A percentile compares a stretch with the other conserved stretches of the same genome.
Evolutionary conservation across 1,140 invertebrate species (phyloP).

Genomic region (Ruditapes philippinarum): DNA sequence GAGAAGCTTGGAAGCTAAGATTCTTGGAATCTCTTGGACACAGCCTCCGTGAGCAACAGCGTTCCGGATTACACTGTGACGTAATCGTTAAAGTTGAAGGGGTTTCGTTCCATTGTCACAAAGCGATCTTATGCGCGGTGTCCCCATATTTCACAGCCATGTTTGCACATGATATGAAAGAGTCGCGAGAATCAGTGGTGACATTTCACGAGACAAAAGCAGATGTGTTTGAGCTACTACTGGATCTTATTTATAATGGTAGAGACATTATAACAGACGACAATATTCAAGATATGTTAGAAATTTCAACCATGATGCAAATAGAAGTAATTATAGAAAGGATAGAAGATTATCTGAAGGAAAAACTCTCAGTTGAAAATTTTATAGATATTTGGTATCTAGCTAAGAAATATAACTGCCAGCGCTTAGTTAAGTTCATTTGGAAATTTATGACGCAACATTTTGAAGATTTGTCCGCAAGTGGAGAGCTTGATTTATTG

Average conservation of each 20-base stretch:
- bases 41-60: conserved; percentile 14
- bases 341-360: background rate
- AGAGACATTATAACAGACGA: conserved; percentile 4
- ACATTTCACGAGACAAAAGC: conserved; percentile 38
- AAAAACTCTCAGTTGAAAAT: conserved; percentile 26
- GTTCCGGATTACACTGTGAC: conserved; percentile 20
- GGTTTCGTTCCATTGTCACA: conserved; percentile 10
- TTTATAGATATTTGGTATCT: conserved; percentile 46
- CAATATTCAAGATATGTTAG: conserved; percentile 23
- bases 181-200: conserved; percentile 21
- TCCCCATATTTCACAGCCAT: conserved; percentile 48
- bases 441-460: conserved; percentile 38
- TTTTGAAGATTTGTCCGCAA: background rate
- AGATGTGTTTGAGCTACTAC: conserved; percentile 18
- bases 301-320: conserved; percentile 34
- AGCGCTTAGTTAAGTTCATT: conserved; percentile 15
- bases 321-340: conserved; percentile 27
- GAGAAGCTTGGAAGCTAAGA: background rate
- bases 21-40: background rate
- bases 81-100: conserved; percentile 12
- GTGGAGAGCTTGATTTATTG: conserved; percentile 21
- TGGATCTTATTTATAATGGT: conserved; percentile 9
- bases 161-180: conserved; percentile 47
- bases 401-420: conserved; percentile 30
- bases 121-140: conserved; percentile 31